Evolutionary conservation across 2,888 invertebrate genomes (phyloP).

Genomic region (Apamea epomidion): DNA sequence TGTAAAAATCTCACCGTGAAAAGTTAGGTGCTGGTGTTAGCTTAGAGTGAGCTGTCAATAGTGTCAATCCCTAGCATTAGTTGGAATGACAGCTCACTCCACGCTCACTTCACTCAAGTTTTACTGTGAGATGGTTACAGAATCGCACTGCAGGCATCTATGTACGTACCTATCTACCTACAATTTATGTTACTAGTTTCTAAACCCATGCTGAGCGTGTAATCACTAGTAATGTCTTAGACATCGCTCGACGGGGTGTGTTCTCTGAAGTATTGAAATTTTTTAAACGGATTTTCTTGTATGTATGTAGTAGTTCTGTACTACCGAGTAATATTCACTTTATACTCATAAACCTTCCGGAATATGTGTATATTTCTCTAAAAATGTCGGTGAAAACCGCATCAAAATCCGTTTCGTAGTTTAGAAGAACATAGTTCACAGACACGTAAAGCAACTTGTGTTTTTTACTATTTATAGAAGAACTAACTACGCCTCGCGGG

Average conservation of each 20-base stretch:
- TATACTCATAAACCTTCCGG: not conserved
- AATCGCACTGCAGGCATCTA: too few relatives aligned
- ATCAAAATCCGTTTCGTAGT: not conserved
- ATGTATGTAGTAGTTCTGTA: too few relatives aligned
- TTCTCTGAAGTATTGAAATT: not conserved
- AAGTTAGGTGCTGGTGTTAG: too few relatives aligned
- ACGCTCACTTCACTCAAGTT: too few relatives aligned
- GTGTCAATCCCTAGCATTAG: too few relatives aligned
- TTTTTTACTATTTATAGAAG: not conserved
- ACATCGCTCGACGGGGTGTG: not conserved
- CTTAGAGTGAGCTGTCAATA: too few relatives aligned
- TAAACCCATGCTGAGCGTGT: not conserved
- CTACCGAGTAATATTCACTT: too few relatives aligned
- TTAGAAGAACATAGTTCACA: not conserved
- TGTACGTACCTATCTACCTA: not conserved
- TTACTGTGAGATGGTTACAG: too few relatives aligned
- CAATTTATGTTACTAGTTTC: not conserved
- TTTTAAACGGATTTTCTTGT: not conserved
- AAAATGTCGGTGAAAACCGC: not conserved
- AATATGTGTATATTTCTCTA: not conserved
- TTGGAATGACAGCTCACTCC: too few relatives aligned
- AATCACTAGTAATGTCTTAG: not conserved
- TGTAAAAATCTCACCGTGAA: too few relatives aligned
- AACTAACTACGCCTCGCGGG: not conserved
- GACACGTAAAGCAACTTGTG: not conserved